These are phyloP conservation scores for Lochmaea crataegi DNA, from an alignment of 2,888 invertebrate species.

Conservation along the genomic window DNA sequence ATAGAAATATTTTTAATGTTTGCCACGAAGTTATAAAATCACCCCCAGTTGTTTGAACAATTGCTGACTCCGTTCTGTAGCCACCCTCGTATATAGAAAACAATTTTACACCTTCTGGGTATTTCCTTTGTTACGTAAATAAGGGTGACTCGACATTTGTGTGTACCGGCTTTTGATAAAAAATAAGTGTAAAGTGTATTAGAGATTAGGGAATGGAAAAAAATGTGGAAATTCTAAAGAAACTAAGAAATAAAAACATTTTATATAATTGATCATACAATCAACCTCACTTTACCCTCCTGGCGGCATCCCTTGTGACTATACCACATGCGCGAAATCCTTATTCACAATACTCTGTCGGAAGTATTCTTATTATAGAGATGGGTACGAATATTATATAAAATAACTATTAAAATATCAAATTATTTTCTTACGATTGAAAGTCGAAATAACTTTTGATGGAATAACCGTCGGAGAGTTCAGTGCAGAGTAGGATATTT, in stretches of 20 bases:
- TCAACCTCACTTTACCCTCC: neutral
- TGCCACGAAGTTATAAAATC: too few relatives aligned
- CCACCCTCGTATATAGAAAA: neutral
- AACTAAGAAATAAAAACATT: conserved; percentile 21
- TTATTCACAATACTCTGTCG: conserved; percentile 20
- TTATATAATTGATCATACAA: conserved; percentile 34
- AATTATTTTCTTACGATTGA: too few relatives aligned
- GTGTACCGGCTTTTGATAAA: neutral
- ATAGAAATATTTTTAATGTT: too few relatives aligned
- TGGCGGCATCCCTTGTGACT: conserved; percentile 17
- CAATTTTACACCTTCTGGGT: neutral
- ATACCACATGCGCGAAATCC: conserved; percentile 29
- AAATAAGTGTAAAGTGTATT: neutral
- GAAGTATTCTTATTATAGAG: conserved; percentile 9
- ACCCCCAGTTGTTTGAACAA: too few relatives aligned
- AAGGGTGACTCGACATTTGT: neutral
- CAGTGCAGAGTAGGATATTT: too few relatives aligned
- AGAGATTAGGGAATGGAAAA: neutral
- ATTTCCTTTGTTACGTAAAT: neutral
- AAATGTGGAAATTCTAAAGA: neutral
- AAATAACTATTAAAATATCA: too few relatives aligned
- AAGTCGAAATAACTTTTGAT: too few relatives aligned
- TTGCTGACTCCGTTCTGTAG: too few relatives aligned
- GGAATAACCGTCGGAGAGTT: too few relatives aligned
- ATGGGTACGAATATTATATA: neutral